Base-by-base conservation (phyloP, 2,113 vertebrate genomes). In the Oreochromis spilurus region DNA sequence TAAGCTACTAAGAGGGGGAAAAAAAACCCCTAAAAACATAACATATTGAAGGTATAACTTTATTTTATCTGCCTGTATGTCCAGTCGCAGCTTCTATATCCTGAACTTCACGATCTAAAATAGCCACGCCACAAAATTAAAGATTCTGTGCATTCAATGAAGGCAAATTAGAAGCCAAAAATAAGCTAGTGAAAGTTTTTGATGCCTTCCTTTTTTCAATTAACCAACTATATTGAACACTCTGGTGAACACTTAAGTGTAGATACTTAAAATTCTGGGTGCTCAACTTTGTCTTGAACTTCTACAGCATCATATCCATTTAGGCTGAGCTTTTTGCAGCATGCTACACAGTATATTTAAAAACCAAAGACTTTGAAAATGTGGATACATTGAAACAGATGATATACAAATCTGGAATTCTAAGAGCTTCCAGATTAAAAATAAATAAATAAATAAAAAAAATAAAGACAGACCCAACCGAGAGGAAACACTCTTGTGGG, bases 71-170 rank as follows among this genome's bases (percentile, higher is more conserved):
- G 55, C 24, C n/a, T 40, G 19, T 45, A 26, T 54, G 34, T 31
- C 6, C 82, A 89, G 31, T 86, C 38, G n/a, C 4, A 85, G 85
- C 40, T 85, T 85, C 82, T 86, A 79, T 31, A 82, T 86, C 72
- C 80, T 36, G 9, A 80, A 89, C 43, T 62, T 24, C 13, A 38
- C 75, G 21, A 14, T 57, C 31, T 29, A 70, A 85, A 91, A 87
- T 62, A 88, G 57, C 43, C 77, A 62, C 12, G 16, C 58, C 7
- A 82, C 31, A 60, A 83, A 88, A 82, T 54, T 16, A 9, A 79
- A 82, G 14, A 77, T 78, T 77, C 53, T 2, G n/a, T 34, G 21
- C 6, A 19, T 24, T 82, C 45, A 77, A 26, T 43, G 9, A 75
- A 9, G 17, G 6, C 9, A 67, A 52, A 50, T 31, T 75, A 31